phyloP scores from a whole-genome alignment of 2,797 vertebrate species.

The Molossus molossus region DNA sequence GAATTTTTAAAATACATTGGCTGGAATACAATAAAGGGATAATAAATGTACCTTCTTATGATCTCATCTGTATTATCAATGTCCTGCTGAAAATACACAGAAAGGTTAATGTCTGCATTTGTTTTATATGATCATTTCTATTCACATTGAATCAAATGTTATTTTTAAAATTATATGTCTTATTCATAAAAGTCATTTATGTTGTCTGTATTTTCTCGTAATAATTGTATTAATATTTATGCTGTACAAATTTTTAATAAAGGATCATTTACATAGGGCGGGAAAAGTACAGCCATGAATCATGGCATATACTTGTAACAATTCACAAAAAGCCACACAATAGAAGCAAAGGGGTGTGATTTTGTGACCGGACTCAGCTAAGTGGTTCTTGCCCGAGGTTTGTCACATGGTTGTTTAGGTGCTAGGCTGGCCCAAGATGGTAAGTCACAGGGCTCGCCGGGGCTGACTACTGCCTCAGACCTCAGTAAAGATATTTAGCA shows the following conservation, averaged over 20 bases:
- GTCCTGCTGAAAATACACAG: slow-evolving; percentile 72
- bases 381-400: not conserved
- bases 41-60: slow-evolving; percentile 77
- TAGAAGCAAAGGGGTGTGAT: not conserved
- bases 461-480: not conserved
- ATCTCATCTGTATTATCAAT: slow-evolving; percentile 70
- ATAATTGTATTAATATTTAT: slow-evolving; percentile 60
- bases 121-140: slow-evolving; percentile 40
- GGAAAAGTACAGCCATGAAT: not conserved
- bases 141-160: slow-evolving; percentile 47
- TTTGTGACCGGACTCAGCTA: not conserved
- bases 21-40: slow-evolving; percentile 66
- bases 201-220: not conserved
- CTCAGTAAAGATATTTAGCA: not conserved
- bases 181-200: slow-evolving; percentile 24
- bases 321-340: not conserved
- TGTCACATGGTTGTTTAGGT: not conserved
- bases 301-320: not conserved
- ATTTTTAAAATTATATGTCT: not conserved
- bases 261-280: not conserved
- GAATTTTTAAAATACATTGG: slow-evolving; percentile 74
- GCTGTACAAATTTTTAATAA: slow-evolving; percentile 36
- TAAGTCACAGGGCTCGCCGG: not conserved
- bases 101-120: slow-evolving; percentile 78
- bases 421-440: not conserved